Evolutionary conservation across 1,140 invertebrate genomes (phyloP), one percentile per base, ranked within the genome.

Genomic region (Delia radicum): DNA sequence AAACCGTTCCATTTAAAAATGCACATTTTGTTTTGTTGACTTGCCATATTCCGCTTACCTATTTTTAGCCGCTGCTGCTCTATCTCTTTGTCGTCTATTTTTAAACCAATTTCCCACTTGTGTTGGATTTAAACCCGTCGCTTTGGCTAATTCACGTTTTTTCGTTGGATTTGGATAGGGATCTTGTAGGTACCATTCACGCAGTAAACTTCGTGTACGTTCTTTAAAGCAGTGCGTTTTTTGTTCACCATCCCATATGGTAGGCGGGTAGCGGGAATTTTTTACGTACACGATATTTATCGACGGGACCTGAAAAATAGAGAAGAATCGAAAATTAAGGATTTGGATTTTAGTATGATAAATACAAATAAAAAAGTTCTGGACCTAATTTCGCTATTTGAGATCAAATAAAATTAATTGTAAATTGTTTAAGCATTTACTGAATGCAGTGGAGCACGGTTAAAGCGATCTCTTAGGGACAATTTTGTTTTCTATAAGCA

Each of bases 21-120:
- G 5, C 33, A 13, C 33, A 12, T 12, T 33, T 33, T 46, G 42
- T 46, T 46, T 46, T 48, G 42, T 15, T 48, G 1, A 15, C 4
- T 5, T 48, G 13, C 6, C 13, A 18, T 5, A 3, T 3, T n/a
- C 10, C 46, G 82, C 91, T 87, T 89, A 98, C 94, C 96, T 94
- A 89, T 99, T 98, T 89, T 99, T 99, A 65, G 97, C 96, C n/a
- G 97, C 97, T 8, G 98, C 98, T 12, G 98, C 98, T 79, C 98
- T 89, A 89, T 99, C 98, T 78, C 98, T 90, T 87, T 99, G 98
- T 80, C 98, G 89, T 75, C 98, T 90, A 89, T 99, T 99, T 88
- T 99, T 99, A 91, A 99, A 99, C 98, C 98, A 99, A 89, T 99
- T 99, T 62, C 98, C 98, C 75, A 99, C 98, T 88, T 99, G 98